These are phyloP conservation scores for Nannobrachium achirus DNA, from an alignment of 2,113 vertebrate genomes.

Conservation along the genomic window DNA sequence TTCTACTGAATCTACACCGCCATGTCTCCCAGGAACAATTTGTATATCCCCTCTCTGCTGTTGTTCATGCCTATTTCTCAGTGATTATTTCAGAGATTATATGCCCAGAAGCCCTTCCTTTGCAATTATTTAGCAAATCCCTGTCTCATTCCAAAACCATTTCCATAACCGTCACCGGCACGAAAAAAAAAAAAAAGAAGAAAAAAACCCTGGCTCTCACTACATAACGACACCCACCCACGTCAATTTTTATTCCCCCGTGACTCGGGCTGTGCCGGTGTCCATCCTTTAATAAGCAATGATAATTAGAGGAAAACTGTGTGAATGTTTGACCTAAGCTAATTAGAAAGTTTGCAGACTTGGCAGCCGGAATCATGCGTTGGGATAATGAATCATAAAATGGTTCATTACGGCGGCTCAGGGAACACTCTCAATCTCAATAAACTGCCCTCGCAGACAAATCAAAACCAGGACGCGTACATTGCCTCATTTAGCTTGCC, in stretches of 20 bases:
- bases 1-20: conserved; percentile 23
- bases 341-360: conserved; percentile 85
- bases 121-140: conserved; percentile 45
- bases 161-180: conserved; percentile 15
- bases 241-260: conserved; percentile 52
- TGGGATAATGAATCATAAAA: conserved; percentile 85
- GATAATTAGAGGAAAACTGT: conserved; percentile 79
- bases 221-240: conserved; percentile 34
- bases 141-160: conserved; percentile 13
- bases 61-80: conserved; percentile 28
- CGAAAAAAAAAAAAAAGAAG: conserved; percentile 6
- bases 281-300: conserved; percentile 73
- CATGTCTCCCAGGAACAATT: conserved; percentile 25
- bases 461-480: conserved; percentile 74
- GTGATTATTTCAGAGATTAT: conserved; percentile 47
- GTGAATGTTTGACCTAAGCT: conserved; percentile 82
- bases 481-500: conserved; percentile 72
- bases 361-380: conserved; percentile 75
- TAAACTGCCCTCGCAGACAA: conserved; percentile 79
- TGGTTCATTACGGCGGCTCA: conserved; percentile 79
- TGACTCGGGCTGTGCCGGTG: conserved; percentile 53
- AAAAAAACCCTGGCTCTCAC: conserved; percentile 33
- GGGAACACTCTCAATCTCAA: conserved; percentile 81
- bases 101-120: conserved; percentile 30
- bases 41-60: conserved; percentile 19